Evolutionary conservation across 2,888 invertebrate genomes (phyloP), one percentile per base, ranked within the genome.

Genomic region (Athrips mouffetella): DNA sequence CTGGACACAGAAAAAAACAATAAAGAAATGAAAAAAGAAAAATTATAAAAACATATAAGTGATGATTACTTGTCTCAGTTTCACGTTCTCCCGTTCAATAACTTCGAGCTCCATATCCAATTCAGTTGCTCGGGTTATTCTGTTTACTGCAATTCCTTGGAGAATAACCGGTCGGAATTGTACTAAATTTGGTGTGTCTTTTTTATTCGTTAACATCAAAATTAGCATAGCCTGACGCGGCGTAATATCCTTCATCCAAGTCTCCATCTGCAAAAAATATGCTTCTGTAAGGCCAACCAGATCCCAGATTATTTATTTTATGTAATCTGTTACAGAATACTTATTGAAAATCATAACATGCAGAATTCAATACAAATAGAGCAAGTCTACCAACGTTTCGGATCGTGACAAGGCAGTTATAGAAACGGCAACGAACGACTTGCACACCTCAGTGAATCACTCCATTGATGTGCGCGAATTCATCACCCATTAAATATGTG

Each of bases 71-170:
- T 73, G 67, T n/a, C 67, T 57, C 23, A 67, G 50, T 52, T 63
- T 70, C 13, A 83, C 61, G 53, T 76, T 70, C 65, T 87, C 86
- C 50, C 61, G 78, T 54, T 84, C 84, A 52, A 87, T 80, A 0
- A 87, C 85, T 69, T 86, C 85, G 10, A 85, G 79, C 61, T 87
- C 86, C 80, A 83, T 79, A 49, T 87, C 83, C 23, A 87, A 62
- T 62, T 87, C 87, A 1, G 69, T 65, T 2, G 72, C 69, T 18
- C 71, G 63, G 6, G 85, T 86, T 10, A 87, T 87, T 58, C 87
- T 77, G 21, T 81, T 83, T 1, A 83, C 72, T 6, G 87, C 85
- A 37, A 87, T 86, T 0, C 79, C 87, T 61, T 87, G 87, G 20
- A 87, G 62, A 20, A 87, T 51, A 11, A 85, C 53, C 0, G 76